Evolutionary conservation across 2,888 invertebrate species (phyloP).

Genomic region (Diarsia mendica): DNA sequence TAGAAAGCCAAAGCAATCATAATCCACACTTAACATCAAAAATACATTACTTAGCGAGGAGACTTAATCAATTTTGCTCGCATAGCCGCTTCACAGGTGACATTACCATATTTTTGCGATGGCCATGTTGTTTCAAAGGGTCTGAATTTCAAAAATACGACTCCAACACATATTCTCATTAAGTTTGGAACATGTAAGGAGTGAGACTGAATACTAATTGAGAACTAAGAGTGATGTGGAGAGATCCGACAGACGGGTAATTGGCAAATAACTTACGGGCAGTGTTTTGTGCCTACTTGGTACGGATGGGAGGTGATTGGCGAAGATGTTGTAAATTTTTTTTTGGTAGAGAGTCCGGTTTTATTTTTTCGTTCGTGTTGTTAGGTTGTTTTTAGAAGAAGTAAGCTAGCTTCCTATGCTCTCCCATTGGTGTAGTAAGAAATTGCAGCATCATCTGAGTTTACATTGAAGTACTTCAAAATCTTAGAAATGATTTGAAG

Average conservation of each 20-base stretch:
- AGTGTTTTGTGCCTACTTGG: slow-evolving; percentile 44
- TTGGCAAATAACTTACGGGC: slow-evolving; percentile 60
- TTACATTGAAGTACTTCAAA: too few relatives aligned
- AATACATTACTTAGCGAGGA: slow-evolving; percentile 65
- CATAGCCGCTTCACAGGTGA: slow-evolving; percentile 75
- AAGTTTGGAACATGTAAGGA: slow-evolving; percentile 88
- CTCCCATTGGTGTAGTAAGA: background rate
- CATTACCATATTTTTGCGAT: slow-evolving; percentile 88
- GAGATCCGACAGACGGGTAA: slow-evolving; percentile 72
- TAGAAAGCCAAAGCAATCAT: slow-evolving; percentile 37
- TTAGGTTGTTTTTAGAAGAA: background rate
- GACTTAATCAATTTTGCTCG: slow-evolving; percentile 74
- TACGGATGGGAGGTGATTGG: slow-evolving; percentile 12
- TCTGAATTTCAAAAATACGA: slow-evolving; percentile 87
- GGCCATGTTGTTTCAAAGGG: slow-evolving; percentile 84
- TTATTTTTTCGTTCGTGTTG: background rate
- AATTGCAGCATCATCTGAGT: too few relatives aligned
- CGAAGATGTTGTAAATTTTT: slow-evolving; percentile 3
- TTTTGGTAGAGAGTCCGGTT: background rate
- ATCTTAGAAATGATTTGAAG: background rate
- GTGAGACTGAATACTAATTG: slow-evolving; percentile 87
- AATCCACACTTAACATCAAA: slow-evolving; percentile 59
- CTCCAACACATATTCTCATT: slow-evolving; percentile 84
- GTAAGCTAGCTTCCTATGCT: background rate
- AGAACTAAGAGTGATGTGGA: slow-evolving; percentile 72